Evolutionary conservation across 2,113 vertebrate species (phyloP).

Genomic region (Ptilorrhoa leucosticta): DNA sequence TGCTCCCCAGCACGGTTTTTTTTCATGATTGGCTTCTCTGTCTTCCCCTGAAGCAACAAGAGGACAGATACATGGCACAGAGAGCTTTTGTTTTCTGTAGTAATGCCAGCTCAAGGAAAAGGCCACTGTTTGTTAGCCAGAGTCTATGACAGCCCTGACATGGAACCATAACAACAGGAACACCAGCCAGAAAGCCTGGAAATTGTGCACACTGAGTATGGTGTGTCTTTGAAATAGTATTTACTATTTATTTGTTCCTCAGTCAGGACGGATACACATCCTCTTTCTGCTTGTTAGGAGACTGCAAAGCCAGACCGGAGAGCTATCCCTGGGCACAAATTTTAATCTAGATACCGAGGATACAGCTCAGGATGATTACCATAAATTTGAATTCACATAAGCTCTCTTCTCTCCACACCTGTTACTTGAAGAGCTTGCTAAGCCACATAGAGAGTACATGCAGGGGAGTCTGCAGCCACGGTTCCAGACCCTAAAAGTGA

Average conservation of each 20-base stretch:
- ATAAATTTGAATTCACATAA: not conserved
- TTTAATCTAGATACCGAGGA: not conserved
- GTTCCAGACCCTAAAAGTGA: not conserved
- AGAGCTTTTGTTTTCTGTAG: not conserved
- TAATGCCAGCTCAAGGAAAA: not conserved
- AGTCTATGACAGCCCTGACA: not conserved
- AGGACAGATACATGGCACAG: not conserved
- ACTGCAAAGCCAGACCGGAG: not conserved
- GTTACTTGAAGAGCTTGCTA: not conserved
- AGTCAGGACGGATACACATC: not conserved
- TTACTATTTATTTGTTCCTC: not conserved
- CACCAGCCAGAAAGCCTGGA: not conserved
- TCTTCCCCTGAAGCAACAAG: not conserved
- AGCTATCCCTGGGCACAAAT: not conserved
- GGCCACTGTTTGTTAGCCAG: not conserved
- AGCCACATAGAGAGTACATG: fast-evolving
- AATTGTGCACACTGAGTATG: not conserved
- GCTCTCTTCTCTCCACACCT: not conserved
- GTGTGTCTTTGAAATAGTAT: not conserved
- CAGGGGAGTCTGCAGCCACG: not conserved
- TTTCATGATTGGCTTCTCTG: not conserved
- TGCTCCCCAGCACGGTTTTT: not conserved
- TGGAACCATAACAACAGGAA: not conserved
- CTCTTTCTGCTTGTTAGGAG: not conserved
- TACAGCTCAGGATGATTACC: not conserved